Conservation (phyloP, 2,113 vertebrate genomes). For the Pogona vitticeps region DNA sequence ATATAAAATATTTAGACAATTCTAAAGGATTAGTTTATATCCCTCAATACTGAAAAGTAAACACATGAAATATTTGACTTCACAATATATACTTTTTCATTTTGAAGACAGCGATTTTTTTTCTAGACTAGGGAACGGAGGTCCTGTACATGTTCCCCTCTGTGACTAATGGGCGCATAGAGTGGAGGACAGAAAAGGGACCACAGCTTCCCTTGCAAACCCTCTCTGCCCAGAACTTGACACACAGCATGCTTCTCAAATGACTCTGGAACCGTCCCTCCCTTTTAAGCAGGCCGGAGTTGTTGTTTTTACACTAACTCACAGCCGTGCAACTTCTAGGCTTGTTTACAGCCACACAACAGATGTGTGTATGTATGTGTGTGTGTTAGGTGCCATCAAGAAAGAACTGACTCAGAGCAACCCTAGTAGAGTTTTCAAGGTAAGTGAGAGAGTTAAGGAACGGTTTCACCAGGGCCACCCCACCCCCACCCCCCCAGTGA, state of each 20-base stretch:
- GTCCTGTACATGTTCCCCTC: background rate
- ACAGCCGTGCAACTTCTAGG: background rate
- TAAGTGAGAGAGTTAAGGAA: no score
- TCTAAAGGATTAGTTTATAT: background rate
- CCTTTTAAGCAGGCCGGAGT: background rate
- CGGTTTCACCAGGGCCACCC: no score
- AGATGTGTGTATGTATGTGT: no score
- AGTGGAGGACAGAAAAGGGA: background rate
- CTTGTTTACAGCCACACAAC: background rate
- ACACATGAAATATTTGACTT: background rate
- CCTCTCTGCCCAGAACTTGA: background rate
- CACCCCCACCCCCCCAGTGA: no score
- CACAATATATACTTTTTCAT: background rate
- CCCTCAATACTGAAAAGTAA: background rate
- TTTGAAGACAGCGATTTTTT: background rate
- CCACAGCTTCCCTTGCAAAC: no score
- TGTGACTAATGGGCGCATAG: background rate
- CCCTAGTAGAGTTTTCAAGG: no score
- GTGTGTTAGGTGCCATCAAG: no score
- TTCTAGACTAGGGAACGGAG: background rate
- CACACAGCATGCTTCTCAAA: background rate
- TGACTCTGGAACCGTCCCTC: background rate
- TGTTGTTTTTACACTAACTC: background rate
- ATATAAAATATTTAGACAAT: slow-evolving; percentile 5
- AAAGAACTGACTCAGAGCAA: no score